Base-by-base conservation (phyloP, 1,140 invertebrate genomes). In the Theocolax elegans region DNA sequence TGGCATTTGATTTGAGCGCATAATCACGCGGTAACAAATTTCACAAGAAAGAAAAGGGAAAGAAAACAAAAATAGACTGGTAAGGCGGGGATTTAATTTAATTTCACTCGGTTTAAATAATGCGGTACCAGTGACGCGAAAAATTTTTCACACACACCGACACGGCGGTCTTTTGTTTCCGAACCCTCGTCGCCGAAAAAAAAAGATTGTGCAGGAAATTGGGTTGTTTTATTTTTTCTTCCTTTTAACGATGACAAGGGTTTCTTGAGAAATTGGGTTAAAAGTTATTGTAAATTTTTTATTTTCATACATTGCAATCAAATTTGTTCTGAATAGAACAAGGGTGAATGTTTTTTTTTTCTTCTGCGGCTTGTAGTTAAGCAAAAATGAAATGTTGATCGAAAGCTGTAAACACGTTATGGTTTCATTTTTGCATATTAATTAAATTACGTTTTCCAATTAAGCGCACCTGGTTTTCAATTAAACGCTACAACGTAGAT, bases 31-130 rank as follows among this genome's bases (percentile, higher is more conserved):
- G 31, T 56, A 38, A 38, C 44, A 62, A 13, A 9, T 62, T 62
- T 62, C 25, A n/a, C 42, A 31, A 48, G 46, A 46, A 44, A 17
- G 15, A 13, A 44, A 44, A 15, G 15, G 4, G 15, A 44, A 38
- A 44, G 29, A 63, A 31, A n/a, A 21, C n/a, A 58, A 25, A 48
- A 25, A 62, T 40, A 17, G 12, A 40, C 35, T 21, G 29, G 23
- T n/a, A 12, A 19, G 4, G 29, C 35, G 10, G 21, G 35, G 10
- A 58, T n/a, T n/a, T n/a, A n/a, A n/a, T n/a, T n/a, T n/a, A n/a
- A n/a, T 48, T 49, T 49, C 59, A 19, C 6, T 1, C 25, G n/a
- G 25, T 35, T 29, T 38, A 62, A 64, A 64, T 46, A 64, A 64
- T 64, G 62, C 48, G 29, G 10, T 25, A 19, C 13, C 23, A n/a